Evolutionary conservation across 2,888 invertebrate genomes (phyloP), one percentile per base, ranked within the genome.

Genomic region (Parnassius orleans): DNA sequence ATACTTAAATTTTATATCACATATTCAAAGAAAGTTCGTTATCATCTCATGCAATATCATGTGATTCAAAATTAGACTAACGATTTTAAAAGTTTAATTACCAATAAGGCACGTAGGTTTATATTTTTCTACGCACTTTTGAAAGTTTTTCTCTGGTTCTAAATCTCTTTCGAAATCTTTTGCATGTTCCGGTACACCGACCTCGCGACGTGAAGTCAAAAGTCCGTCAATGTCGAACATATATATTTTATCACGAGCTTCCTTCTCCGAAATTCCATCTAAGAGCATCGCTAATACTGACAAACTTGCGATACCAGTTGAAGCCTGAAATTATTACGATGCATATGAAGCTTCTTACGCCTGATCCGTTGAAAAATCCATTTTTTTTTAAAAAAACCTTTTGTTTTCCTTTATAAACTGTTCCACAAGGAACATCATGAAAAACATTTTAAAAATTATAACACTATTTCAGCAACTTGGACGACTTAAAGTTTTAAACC

Each of bases 171-270:
- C 95, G 73, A 94, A 96, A 68, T 86, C 87, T 15, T 87, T 82
- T 70, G 95, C 95, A 67, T 95, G 94, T 0, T 93, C 93, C 0
- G 94, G 93, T 14, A 95, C 74, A 56, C 86, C 91, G 19, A 93
- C 93, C 44, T 92, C 89, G 3, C 95, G 90, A n/a, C 90, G 90
- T 68, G 41, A 71, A 0, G 96, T 95, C 62, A 98, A 83, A 10
- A 98, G 89, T 9, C 99, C 99, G 73, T 96, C 94, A 54, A 97
- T 94, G 77, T 99, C 99, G 70, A 97, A 95, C 95, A 99, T 95
- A 94, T 95, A 98, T 67, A 99, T 97, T 75, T 94, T 95, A 51
- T 92, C 90, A 54, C 94, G 89, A 0, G 98, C 98, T 67, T 97
- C 95, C 73, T 91, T 80, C 57, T 74, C 65, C 0, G 82, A 66